Evolutionary conservation across 92 coral and sea anemone genomes (phyloP).

Genomic region (Hydrozoanthus gracilis): DNA sequence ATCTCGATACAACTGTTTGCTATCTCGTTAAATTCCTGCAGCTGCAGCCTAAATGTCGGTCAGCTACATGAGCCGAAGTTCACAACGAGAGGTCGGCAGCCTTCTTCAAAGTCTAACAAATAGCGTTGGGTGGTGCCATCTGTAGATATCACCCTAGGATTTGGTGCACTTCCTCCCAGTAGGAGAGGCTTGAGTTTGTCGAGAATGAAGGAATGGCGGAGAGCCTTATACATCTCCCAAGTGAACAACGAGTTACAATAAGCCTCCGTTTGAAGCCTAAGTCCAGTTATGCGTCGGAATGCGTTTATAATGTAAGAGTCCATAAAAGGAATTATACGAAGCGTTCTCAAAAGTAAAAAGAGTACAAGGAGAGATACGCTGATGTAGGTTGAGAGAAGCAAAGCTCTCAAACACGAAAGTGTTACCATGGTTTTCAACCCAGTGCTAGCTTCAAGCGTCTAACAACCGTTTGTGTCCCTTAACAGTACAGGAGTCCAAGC

Average conservation of each 20-base stretch:
- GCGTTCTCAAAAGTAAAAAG: conserved; percentile 7
- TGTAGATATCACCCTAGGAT: conserved; percentile 25
- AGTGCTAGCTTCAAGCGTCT: no score
- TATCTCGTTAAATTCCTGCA: conserved; percentile 50
- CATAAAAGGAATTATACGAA: conserved; percentile 27
- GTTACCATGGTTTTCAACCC: no score
- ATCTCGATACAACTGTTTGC: conserved; percentile 39
- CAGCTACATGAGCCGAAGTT: conserved; percentile 61
- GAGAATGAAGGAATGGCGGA: conserved; percentile 35
- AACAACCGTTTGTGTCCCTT: neutral
- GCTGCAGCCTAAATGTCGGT: conserved; percentile 49
- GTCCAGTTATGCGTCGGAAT: conserved; percentile 11
- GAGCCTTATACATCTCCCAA: conserved; percentile 60
- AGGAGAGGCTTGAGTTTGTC: conserved; percentile 35
- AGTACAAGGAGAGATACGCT: conserved; percentile 8
- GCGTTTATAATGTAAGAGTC: neutral
- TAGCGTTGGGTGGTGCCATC: conserved; percentile 52
- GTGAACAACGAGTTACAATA: conserved; percentile 52
- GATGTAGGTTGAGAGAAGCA: neutral
- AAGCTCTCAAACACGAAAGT: neutral
- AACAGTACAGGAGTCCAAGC: neutral
- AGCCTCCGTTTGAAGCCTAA: neutral
- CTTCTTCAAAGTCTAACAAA: conserved; percentile 47
- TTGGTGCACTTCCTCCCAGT: conserved; percentile 47
- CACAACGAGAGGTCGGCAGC: conserved; percentile 49